These are phyloP conservation scores for Rhodophaea formosa DNA, from an alignment of 2,888 invertebrate genomes.

Conservation along the genomic window DNA sequence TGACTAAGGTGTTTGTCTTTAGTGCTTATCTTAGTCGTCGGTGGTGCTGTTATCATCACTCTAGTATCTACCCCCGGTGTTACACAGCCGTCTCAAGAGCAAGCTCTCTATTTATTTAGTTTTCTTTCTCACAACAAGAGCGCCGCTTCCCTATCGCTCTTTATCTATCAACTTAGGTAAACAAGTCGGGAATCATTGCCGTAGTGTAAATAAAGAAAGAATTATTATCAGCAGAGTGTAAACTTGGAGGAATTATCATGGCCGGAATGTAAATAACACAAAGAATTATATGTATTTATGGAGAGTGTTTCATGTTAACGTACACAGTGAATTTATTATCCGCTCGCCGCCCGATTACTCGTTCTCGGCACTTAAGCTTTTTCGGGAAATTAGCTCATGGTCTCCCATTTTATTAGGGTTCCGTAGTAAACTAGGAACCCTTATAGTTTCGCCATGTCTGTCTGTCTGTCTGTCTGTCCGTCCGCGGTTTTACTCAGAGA, in stretches of 20 bases:
- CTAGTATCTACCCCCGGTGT: slow-evolving; percentile 56
- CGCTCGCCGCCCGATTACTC: slow-evolving; percentile 20
- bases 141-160: slow-evolving; percentile 65
- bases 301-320: slow-evolving; percentile 36
- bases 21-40: slow-evolving; percentile 4
- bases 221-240: slow-evolving; percentile 65
- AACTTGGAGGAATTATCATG: slow-evolving; percentile 61
- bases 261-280: slow-evolving; percentile 51
- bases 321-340: slow-evolving; percentile 26
- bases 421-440: too few relatives aligned
- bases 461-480: too few relatives aligned
- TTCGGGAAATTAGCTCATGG: slow-evolving; percentile 24
- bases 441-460: too few relatives aligned
- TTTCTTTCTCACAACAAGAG: slow-evolving; percentile 65
- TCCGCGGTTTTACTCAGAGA: too few relatives aligned
- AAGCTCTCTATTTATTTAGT: slow-evolving; percentile 66
- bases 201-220: slow-evolving; percentile 67
- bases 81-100: slow-evolving; percentile 53
- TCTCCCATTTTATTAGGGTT: slow-evolving; percentile 11
- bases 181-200: slow-evolving; percentile 63
- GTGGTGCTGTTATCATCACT: slow-evolving; percentile 43
- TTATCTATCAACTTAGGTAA: slow-evolving; percentile 73
- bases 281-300: slow-evolving; percentile 43
- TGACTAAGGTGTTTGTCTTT: not conserved
- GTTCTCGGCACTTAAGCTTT: slow-evolving; percentile 22